These are phyloP conservation scores for Caligus rogercresseyi DNA, from an alignment of 1,140 invertebrate species.

Conservation along the genomic window DNA sequence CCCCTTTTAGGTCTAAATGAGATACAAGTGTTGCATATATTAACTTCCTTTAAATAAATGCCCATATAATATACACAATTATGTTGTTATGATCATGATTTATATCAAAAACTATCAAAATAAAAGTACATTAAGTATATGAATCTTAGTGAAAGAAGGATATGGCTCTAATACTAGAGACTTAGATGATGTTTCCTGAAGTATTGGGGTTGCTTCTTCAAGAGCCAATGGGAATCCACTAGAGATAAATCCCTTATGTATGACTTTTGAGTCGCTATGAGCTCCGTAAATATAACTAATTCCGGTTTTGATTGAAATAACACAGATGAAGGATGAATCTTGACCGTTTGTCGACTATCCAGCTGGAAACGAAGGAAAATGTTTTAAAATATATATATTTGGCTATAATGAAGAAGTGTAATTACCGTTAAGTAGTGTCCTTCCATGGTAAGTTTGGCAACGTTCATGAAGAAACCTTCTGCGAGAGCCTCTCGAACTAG, in stretches of 20 bases:
- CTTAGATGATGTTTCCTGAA: slow-evolving; percentile 21
- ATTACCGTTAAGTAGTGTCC: slow-evolving; percentile 51
- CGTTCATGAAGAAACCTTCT: slow-evolving; percentile 67
- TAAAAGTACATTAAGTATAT: no score
- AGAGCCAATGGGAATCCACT: slow-evolving; percentile 54
- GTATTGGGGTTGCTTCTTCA: slow-evolving; percentile 33
- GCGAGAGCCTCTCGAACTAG: slow-evolving; percentile 56
- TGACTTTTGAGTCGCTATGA: slow-evolving; percentile 62
- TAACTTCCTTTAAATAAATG: no score
- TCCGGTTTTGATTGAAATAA: slow-evolving; percentile 51
- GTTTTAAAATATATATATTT: slow-evolving; percentile 18
- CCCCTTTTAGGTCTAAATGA: no score
- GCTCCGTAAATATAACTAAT: slow-evolving; percentile 70
- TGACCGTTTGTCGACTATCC: slow-evolving; percentile 42
- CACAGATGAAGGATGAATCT: slow-evolving; percentile 65
- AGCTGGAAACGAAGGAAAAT: slow-evolving; percentile 34
- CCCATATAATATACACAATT: no score
- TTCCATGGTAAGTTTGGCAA: slow-evolving; percentile 61
- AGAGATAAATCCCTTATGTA: slow-evolving; percentile 56
- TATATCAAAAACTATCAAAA: no score
- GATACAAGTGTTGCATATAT: no score
- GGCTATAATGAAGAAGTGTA: slow-evolving; percentile 7
- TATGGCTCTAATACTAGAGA: no score
- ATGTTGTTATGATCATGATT: no score
- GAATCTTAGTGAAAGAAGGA: no score